A percentile compares a stretch with the other conserved stretches of the same genome.
phyloP scores from a whole-genome alignment of 2,113 vertebrate species.

The Periophthalmodon schlosseri region DNA sequence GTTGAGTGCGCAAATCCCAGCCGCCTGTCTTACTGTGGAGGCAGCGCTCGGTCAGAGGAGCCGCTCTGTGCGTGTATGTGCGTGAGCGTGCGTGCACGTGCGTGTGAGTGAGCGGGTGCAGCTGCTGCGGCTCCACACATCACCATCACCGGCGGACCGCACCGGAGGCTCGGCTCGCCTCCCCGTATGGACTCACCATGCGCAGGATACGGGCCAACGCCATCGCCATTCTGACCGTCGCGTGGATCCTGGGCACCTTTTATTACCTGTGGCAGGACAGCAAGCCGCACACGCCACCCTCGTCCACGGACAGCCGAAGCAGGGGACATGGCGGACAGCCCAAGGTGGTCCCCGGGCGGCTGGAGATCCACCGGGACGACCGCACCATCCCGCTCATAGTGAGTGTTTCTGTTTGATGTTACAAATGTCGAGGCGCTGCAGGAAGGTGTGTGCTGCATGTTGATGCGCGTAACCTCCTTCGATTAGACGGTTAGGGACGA shows the following conservation, averaged over 20 bases:
- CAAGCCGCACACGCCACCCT: constrained; percentile 85
- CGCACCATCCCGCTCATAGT: constrained; percentile 89
- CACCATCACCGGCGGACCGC: constrained; percentile 41
- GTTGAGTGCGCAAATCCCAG: constrained; percentile 57
- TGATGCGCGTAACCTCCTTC: constrained; percentile 38
- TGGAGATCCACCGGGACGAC: constrained; percentile 88
- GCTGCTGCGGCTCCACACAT: constrained; percentile 52
- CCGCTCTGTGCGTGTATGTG: constrained; percentile 6
- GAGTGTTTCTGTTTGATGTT: constrained; percentile 67
- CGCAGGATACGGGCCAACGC: constrained; percentile 97
- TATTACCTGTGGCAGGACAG: constrained; percentile 99
- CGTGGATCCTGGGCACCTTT: constrained; percentile 98
- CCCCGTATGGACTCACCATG: constrained; percentile 86
- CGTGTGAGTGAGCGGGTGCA: background rate
- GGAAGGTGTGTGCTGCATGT: constrained; percentile 66
- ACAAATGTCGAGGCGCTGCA: constrained; percentile 48
- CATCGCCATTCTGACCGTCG: constrained; percentile 95
- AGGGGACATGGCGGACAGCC: constrained; percentile 72
- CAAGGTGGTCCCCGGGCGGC: constrained; percentile 74
- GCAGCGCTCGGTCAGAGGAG: constrained; percentile 45
- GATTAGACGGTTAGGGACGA: background rate
- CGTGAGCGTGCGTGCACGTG: background rate
- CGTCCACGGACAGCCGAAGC: constrained; percentile 73
- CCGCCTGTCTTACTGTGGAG: constrained; percentile 28
- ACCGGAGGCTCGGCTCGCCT: constrained; percentile 51